phyloP scores from a whole-genome alignment of 1,140 invertebrate species.

The Aphelenchoides besseyi region DNA sequence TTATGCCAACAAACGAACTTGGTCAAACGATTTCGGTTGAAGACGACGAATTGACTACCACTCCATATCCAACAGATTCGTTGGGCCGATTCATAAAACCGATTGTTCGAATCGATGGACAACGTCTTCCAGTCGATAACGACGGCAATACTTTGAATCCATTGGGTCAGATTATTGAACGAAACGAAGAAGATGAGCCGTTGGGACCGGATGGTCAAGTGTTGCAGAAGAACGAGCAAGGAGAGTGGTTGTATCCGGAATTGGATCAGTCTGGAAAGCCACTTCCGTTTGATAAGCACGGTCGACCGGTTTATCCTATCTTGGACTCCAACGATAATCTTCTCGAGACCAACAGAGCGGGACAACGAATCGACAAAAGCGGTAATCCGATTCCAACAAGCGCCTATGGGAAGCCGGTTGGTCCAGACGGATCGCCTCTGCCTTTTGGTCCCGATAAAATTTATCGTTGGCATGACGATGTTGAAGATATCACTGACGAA shows the following conservation, averaged over 20 bases:
- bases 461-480: slow-evolving; percentile 12
- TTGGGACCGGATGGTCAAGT: slow-evolving; percentile 46
- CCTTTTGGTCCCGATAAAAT: not conserved
- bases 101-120: slow-evolving; percentile 44
- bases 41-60: slow-evolving; percentile 24
- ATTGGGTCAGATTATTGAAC: slow-evolving; percentile 26
- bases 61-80: slow-evolving; percentile 38
- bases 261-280: slow-evolving; percentile 39
- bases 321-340: slow-evolving; percentile 25
- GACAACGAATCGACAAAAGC: not conserved
- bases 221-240: slow-evolving; percentile 42
- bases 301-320: slow-evolving; percentile 31
- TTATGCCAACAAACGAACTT: slow-evolving; percentile 42
- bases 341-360: slow-evolving; percentile 25
- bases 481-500: slow-evolving; percentile 16
- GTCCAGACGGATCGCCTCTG: slow-evolving; percentile 47
- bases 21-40: slow-evolving; percentile 37
- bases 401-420: slow-evolving; percentile 35
- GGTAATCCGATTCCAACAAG: slow-evolving; percentile 39
- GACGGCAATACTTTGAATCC: slow-evolving; percentile 28
- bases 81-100: slow-evolving; percentile 42
- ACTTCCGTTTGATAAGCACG: slow-evolving; percentile 25
- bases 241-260: slow-evolving; percentile 52
- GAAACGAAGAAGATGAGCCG: slow-evolving; percentile 34
- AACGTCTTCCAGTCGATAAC: slow-evolving; percentile 23